These are phyloP conservation scores for Coenonympha arcania DNA, from an alignment of 2,888 invertebrate genomes.

Conservation along the genomic window DNA sequence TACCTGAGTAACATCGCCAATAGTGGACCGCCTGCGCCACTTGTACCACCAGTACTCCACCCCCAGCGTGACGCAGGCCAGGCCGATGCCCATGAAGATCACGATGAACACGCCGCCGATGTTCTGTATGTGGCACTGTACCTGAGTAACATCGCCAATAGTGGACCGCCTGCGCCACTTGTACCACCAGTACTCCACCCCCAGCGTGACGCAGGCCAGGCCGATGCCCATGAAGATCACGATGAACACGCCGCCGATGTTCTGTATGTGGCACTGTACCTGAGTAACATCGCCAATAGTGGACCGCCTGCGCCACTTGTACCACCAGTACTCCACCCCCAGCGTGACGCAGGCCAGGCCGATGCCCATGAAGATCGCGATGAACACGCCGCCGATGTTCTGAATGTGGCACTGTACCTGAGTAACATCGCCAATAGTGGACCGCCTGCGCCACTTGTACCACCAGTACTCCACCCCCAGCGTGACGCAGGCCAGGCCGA, in stretches of 20 bases:
- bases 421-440: slow-evolving; percentile 76
- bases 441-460: slow-evolving; percentile 83
- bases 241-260: slow-evolving; percentile 98
- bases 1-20: slow-evolving; percentile 77
- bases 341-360: slow-evolving; percentile 92
- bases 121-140: slow-evolving; percentile 81
- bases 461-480: slow-evolving; percentile 96
- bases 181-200: slow-evolving; percentile 96
- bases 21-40: slow-evolving; percentile 77
- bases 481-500: slow-evolving; percentile 91
- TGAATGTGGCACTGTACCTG: slow-evolving; percentile 78
- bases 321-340: slow-evolving; percentile 96
- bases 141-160: slow-evolving; percentile 77
- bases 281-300: slow-evolving; percentile 77
- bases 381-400: slow-evolving; percentile 98
- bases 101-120: slow-evolving; percentile 99
- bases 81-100: slow-evolving; percentile 94
- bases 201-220: slow-evolving; percentile 90
- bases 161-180: slow-evolving; percentile 79
- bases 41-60: slow-evolving; percentile 97
- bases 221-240: slow-evolving; percentile 97
- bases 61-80: slow-evolving; percentile 91
- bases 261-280: slow-evolving; percentile 79
- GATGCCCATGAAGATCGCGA: slow-evolving; percentile 97
- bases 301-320: slow-evolving; percentile 81